Evolutionary conservation across 2,113 vertebrate genomes (phyloP), one percentile per base, ranked within the genome.

Genomic region (Megaleporinus macrocephalus): DNA sequence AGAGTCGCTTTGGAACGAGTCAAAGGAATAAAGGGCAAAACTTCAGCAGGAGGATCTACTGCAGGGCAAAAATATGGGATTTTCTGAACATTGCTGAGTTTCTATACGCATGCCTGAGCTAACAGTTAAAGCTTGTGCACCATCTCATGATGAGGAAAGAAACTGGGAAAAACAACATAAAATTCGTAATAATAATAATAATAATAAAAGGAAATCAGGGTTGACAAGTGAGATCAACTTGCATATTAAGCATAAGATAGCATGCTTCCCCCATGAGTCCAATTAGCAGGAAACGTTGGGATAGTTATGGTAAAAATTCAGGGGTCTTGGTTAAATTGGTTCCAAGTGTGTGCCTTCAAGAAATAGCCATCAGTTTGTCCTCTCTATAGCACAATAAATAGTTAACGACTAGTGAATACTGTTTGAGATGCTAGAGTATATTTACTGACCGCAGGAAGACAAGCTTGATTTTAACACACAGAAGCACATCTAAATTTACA

Each of bases 381-480:
- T 96, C 95, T 88, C 92, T 93, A 95, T 95, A 96, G 94, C 92
- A 93, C 89, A 93, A 94, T 95, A 93, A 94, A 93, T 94, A 93
- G 90, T 93, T 91, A 89, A 95, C 87, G 93, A 93, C 92, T 84
- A 90, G 88, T 91, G 89, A 93, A 91, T 93, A 94, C 92, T 93
- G 90, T 92, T 61, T 91, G 92, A 91, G 91, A 94, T 95, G 95
- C 93, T 95, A 93, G 93, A 94, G 92, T 94, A 95, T 94, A 95
- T 93, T 93, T 92, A 93, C 92, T 95, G 93, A 96, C 94, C 91
- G 94, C 93, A 96, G 96, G 96, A 98, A 98, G 96, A 97, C 95
- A 95, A 95, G 93, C 96, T 96, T 89, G 91, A 78, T 92, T 95
- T 95, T 91, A 95, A 93, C 96, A 97, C 96, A 96, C 96, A 94